Conservation (phyloP, 1,140 invertebrate genomes). For the Hylaeus volcanicus region DNA sequence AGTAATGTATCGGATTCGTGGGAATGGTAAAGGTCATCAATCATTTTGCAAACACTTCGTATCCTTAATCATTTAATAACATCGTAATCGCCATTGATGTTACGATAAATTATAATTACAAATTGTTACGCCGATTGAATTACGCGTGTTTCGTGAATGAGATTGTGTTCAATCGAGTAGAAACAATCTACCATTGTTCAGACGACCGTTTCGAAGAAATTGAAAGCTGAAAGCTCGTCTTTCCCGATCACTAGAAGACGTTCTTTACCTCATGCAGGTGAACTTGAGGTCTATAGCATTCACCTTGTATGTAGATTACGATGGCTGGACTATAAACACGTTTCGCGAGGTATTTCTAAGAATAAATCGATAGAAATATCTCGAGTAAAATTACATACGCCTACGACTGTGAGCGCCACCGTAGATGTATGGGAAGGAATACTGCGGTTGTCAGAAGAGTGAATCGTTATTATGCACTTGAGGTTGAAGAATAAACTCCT, state of each 20-base stretch:
- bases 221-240: too few relatives aligned
- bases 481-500: not conserved
- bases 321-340: slow-evolving; percentile 35
- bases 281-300: slow-evolving; percentile 49
- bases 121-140: too few relatives aligned
- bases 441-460: not conserved
- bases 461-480: not conserved
- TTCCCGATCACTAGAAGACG: not conserved
- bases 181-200: not conserved
- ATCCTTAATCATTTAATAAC: too few relatives aligned
- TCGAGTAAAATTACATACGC: not conserved
- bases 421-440: not conserved
- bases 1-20: not conserved
- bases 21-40: not conserved
- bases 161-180: not conserved
- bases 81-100: not conserved
- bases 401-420: not conserved
- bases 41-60: not conserved
- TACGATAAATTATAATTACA: too few relatives aligned
- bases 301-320: slow-evolving; percentile 43
- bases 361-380: slow-evolving; percentile 46
- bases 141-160: too few relatives aligned
- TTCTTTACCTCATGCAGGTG: slow-evolving; percentile 5
- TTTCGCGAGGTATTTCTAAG: not conserved
- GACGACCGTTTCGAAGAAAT: not conserved